Evolutionary conservation across 2,797 vertebrate genomes (phyloP).

Genomic region (Scomberomorus guttatus): DNA sequence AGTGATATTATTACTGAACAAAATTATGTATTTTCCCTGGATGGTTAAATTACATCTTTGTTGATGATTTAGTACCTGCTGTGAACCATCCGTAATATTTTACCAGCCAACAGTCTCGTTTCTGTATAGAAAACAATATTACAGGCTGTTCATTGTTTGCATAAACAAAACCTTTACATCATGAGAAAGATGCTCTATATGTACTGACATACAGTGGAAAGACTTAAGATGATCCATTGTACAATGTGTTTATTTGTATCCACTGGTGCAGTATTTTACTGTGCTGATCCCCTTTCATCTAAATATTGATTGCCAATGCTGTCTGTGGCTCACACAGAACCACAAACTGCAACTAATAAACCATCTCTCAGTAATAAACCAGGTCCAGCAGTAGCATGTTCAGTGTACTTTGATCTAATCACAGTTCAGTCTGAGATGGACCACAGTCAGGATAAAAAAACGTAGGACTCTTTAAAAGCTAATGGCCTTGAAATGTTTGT

Average conservation of each 20-base stretch:
- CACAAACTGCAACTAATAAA: background rate
- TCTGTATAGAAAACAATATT: constrained; percentile 3
- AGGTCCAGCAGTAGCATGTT: background rate
- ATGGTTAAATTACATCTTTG: background rate
- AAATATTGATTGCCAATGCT: background rate
- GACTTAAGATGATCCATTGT: background rate
- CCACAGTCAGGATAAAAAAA: background rate
- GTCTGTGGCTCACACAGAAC: background rate
- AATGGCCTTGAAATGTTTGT: too few species aligned
- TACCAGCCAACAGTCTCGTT: background rate
- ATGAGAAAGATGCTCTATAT: background rate
- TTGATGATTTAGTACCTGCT: constrained; percentile 1
- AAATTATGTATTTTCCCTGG: background rate
- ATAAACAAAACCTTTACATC: constrained; percentile 21
- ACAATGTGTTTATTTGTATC: background rate
- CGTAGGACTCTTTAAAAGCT: too few species aligned
- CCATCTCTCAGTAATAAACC: background rate
- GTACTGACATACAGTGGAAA: constrained; percentile 9
- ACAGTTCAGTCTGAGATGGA: background rate
- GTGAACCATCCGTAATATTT: constrained; percentile 1
- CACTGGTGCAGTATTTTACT: background rate
- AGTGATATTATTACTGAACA: constrained; percentile 30
- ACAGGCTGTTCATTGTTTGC: background rate
- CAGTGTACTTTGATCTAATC: background rate
- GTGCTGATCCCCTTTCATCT: background rate